Base-by-base conservation (phyloP, 2,113 vertebrate genomes). In the Oryzias melastigma region DNA sequence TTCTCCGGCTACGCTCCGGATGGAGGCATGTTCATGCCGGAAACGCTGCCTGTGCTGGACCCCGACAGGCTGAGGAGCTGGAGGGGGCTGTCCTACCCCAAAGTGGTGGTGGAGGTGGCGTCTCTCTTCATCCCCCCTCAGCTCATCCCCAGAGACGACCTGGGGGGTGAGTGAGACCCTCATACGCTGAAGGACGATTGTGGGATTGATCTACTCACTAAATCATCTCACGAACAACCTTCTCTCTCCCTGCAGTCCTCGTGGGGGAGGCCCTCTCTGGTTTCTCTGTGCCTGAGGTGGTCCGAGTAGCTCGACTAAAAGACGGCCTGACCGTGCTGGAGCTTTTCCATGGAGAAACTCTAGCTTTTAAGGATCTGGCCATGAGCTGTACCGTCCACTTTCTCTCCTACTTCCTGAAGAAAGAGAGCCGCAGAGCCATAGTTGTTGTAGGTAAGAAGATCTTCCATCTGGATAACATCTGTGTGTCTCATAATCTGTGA, bases 351-450 rank as follows among this genome's bases (percentile, higher is more conserved):
- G 97, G 96, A 20, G 73, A 85, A 16, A 98, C 95, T 0, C 76
- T 93, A 0, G 93, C 96, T 0, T 98, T 98, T 75, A 98, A 98
- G 88, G 97, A 98, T 80, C 82, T 98, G 70, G 92, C 95, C 4
- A 91, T 98, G 91, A 90, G 88, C 62, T 98, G 97, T 74, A 91
- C 93, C 0, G 92, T 94, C 0, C 93, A 90, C 61, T 93, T 98
- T 63, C 84, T 98, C 4, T 83, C 93, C 56, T 95, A 96, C 62
- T 97, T 98, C 77, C 83, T 98, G 71, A 80, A 79, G 65, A 95
- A 91, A 65, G 89, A 82, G 47, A 51, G 87, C 18, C 78, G 78
- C 47, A 93, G 91, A 0, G 62, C 95, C 27, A 93, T 68, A 0
- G 89, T 98, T 68, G 48, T 98, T 4, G 95, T 98, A 25, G 96